Percentiles rank a stretch among this genome's conserved stretches.
phyloP scores from a whole-genome alignment of 1,140 invertebrate genomes.

The Proctacanthus coquilletti region DNA sequence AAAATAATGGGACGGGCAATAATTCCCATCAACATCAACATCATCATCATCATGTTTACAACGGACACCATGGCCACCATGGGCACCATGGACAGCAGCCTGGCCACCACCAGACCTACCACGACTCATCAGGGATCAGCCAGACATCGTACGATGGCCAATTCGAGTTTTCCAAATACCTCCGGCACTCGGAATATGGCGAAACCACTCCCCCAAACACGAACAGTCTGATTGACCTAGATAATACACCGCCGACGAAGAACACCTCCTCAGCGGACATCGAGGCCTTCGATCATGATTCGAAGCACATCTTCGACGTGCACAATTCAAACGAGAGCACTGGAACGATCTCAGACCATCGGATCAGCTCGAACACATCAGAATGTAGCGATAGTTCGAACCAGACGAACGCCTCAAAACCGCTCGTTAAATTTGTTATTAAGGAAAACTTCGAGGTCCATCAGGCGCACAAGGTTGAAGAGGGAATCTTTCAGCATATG shows the following conservation, averaged over 20 bases:
- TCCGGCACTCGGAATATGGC: constrained; percentile 23
- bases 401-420: constrained; percentile 13
- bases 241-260: constrained; percentile 7
- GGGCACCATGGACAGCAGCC: constrained; percentile 5
- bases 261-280: constrained; percentile 10
- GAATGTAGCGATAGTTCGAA: constrained; percentile 1
- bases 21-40: constrained; percentile 1
- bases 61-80: not conserved
- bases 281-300: constrained; percentile 28
- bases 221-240: constrained; percentile 19
- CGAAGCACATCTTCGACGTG: constrained; percentile 25
- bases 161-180: constrained; percentile 28
- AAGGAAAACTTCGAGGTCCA: constrained; percentile 28
- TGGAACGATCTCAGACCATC: constrained; percentile 8
- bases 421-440: constrained; percentile 22
- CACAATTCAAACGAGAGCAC: constrained; percentile 26
- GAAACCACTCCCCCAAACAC: not conserved
- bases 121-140: constrained; percentile 7
- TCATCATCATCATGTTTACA: no score
- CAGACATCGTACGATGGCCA: constrained; percentile 24
- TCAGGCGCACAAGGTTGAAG: constrained; percentile 27
- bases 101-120: not conserved
- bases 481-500: constrained; percentile 29
- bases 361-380: not conserved
- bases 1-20: not conserved